phyloP scores from a whole-genome alignment of 2,888 invertebrate genomes.

The Saturnia pavonia region DNA sequence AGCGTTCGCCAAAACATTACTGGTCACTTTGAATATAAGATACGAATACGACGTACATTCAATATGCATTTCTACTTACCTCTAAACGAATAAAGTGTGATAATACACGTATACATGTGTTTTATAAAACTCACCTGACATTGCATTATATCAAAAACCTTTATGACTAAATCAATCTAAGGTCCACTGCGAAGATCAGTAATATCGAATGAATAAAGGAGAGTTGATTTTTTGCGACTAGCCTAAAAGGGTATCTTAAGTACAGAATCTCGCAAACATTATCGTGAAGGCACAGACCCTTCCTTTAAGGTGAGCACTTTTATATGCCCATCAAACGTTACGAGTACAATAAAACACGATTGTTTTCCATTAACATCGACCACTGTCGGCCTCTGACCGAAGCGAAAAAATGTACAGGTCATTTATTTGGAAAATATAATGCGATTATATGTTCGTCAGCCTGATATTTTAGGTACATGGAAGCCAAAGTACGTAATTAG shows the following conservation, averaged over 20 bases:
- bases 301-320: slow-evolving; percentile 75
- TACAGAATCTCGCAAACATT: slow-evolving; percentile 69
- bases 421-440: slow-evolving; percentile 33
- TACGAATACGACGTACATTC: not conserved
- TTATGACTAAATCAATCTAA: slow-evolving; percentile 35
- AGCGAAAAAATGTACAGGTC: slow-evolving; percentile 31
- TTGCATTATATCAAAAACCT: not conserved
- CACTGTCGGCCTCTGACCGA: slow-evolving; percentile 31
- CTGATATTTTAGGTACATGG: slow-evolving; percentile 11
- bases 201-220: slow-evolving; percentile 53
- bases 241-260: slow-evolving; percentile 71
- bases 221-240: slow-evolving; percentile 67
- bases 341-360: slow-evolving; percentile 79
- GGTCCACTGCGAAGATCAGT: slow-evolving; percentile 32
- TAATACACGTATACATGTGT: too few species aligned
- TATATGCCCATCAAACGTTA: slow-evolving; percentile 78
- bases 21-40: not conserved
- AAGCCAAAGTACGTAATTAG: not conserved
- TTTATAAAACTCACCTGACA: too few species aligned
- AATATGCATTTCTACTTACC: not conserved
- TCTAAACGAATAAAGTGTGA: not conserved
- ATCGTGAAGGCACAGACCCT: slow-evolving; percentile 71
- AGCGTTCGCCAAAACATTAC: too few species aligned
- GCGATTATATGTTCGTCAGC: slow-evolving; percentile 31
- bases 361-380: slow-evolving; percentile 78